Percentiles rank a stretch among this genome's conserved stretches.
phyloP scores from a whole-genome alignment of 2,797 vertebrate species.

The Loris lydekkerianus region DNA sequence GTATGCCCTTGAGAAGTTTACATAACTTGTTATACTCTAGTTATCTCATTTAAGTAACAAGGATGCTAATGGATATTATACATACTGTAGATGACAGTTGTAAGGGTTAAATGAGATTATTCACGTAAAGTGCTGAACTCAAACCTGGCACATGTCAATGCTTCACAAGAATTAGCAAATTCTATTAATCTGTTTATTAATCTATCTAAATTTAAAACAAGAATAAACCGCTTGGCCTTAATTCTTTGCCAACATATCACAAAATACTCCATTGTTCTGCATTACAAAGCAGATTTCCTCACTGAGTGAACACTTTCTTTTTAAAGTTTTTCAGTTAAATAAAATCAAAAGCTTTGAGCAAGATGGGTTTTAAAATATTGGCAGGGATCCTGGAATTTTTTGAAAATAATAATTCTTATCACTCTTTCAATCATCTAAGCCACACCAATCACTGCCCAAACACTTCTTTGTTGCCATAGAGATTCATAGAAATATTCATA shows the following conservation, averaged over 20 bases:
- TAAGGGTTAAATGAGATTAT: neutral
- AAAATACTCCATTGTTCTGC: neutral
- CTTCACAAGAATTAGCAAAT: neutral
- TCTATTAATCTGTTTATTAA: neutral
- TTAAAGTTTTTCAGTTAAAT: constrained; percentile 2
- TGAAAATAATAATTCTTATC: constrained; percentile 71
- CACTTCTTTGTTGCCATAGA: constrained; percentile 69
- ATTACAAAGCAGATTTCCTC: neutral
- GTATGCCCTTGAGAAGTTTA: neutral
- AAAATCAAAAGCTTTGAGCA: constrained; percentile 51
- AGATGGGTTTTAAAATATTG: constrained; percentile 59
- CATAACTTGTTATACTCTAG: neutral
- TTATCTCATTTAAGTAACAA: neutral
- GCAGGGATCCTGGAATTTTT: constrained; percentile 68
- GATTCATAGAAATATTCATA: constrained; percentile 41
- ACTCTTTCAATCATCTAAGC: constrained; percentile 65
- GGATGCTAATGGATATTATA: no score
- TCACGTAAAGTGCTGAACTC: neutral
- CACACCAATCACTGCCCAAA: constrained; percentile 67
- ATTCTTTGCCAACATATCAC: neutral
- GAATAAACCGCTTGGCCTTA: neutral
- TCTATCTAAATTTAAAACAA: neutral
- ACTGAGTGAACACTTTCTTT: neutral
- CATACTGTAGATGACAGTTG: no score
- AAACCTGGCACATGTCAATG: neutral